Evolutionary conservation across 2,888 invertebrate species (phyloP).

Genomic region (Holacanthella duospinosa): DNA sequence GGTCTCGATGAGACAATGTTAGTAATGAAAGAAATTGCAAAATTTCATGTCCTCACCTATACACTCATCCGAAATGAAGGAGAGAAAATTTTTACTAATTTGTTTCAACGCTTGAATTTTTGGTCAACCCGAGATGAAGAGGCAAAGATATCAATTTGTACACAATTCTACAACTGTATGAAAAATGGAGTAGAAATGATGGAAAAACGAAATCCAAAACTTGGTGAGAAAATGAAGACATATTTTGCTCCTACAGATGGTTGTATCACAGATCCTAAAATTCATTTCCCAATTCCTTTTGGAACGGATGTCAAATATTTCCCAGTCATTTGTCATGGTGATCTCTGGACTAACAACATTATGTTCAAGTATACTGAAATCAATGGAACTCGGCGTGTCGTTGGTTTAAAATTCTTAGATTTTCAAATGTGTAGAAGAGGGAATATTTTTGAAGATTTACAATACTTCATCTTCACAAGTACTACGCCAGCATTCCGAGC

Average conservation of each 20-base stretch:
- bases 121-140: not conserved
- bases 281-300: not conserved
- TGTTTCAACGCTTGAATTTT: not conserved
- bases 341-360: conserved; percentile 20
- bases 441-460: conserved; percentile 27
- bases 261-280: not conserved
- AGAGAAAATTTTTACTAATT: conserved; percentile 6
- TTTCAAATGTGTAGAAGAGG: conserved; percentile 28
- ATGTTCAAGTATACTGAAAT: conserved; percentile 9
- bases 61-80: conserved; percentile 20
- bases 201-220: conserved; percentile 13
- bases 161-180: not conserved
- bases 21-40: conserved; percentile 22
- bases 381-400: not conserved
- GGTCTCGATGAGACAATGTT: conserved; percentile 16
- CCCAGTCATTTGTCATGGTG: conserved; percentile 18
- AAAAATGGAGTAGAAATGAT: not conserved
- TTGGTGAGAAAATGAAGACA: conserved; percentile 16
- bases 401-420: conserved; percentile 24
- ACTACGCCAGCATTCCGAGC: conserved; percentile 25
- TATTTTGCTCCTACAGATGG: not conserved
- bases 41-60: conserved; percentile 25
- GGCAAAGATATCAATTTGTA: too few species aligned
- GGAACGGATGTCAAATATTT: conserved; percentile 17
- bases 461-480: conserved; percentile 27